Evolutionary conservation across 2,797 vertebrate species (phyloP), one percentile per base, ranked within the genome.

Genomic region (Erpetoichthys calabaricus): DNA sequence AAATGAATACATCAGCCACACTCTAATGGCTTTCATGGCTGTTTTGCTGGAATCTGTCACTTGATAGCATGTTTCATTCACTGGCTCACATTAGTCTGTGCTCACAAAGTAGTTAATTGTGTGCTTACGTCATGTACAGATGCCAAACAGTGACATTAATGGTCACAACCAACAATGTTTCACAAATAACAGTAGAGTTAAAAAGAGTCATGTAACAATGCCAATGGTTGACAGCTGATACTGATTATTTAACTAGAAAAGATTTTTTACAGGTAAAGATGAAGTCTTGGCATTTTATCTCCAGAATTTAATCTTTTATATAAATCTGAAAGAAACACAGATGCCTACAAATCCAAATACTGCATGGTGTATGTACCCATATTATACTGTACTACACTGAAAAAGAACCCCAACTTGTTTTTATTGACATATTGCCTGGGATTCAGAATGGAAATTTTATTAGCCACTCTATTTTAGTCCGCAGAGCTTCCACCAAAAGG

Each of bases 1-100:
- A 49, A 49, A 49, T 49, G 47, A 49, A 49, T n/a, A 49, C n/a
- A n/a, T 49, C 47, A 49, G n/a, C 47, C 47, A 49, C 47, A 49
- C 47, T 49, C 47, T 49, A 49, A 49, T 49, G 47, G 47, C n/a
- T n/a, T 49, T 49, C 47, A 49, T 49, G 47, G 47, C 47, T 49
- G n/a, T 49, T 5, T 49, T 49, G 47, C 47, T 3, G n/a, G 47
- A n/a, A 49, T 49, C 47, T 49, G 47, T 49, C 47, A 49, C 47
- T 49, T 49, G 7, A 49, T 49, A 49, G n/a, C 47, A 7, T 49
- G 47, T 49, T 49, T 49, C 4, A 49, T 49, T 49, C 47, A 49
- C 47, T 49, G 47, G 3, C n/a, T 7, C 47, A 49, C n/a, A 49
- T 49, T 49, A n/a, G 49, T 49, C n/a, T 49, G 47, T 49, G 47